Evolutionary conservation across 2,113 vertebrate species (phyloP), one percentile per base, ranked within the genome.

Genomic region (Excalfactoria chinensis): DNA sequence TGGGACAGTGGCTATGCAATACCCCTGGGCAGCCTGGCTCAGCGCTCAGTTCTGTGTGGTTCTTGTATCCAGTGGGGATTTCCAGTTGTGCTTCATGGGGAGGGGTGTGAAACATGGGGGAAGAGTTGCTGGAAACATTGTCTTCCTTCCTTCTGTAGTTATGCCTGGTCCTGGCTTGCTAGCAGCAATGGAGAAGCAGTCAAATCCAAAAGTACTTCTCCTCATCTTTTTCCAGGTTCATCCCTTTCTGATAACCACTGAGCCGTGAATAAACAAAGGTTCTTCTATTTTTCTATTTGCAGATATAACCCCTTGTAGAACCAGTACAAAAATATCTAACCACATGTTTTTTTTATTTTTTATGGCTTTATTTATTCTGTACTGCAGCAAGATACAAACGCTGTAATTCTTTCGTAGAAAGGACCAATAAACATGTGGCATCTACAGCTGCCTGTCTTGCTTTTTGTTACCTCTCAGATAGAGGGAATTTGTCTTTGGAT

Each of bases 291-390:
- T 96, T 95, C 93, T 96, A 95, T 81, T 95, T 92, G 80, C 76
- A 78, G 87, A 68, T 81, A 53, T 18, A 90, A 35, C 81, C 85
- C 64, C 56, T 89, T 95, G 93, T 96, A 93, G 94, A 85, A 80
- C 25, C 72, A 95, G 69, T 88, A 93, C 72, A 76, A 51, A 91
- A 94, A 75, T 85, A 78, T 8, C 84, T 89, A 95, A 78, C 68
- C 62, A 82, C 89, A 80, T 93, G 95, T 66, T 93, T 96, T 94
- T 87, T 88, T n/a, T n/a, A n/a, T n/a, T 96, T 94, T 95, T 96
- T 95, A 92, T 94, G 88, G 75, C 49, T 94, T 91, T 96, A 95
- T 93, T 97, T 95, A 93, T 96, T 96, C 88, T 73, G 72, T 93
- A 76, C 78, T 90, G 82, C 89, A 85, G 91, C 91, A 88, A 83